These are phyloP conservation scores for Otocyon megalotis DNA, from an alignment of 2,113 vertebrate species.

Conservation along the genomic window DNA sequence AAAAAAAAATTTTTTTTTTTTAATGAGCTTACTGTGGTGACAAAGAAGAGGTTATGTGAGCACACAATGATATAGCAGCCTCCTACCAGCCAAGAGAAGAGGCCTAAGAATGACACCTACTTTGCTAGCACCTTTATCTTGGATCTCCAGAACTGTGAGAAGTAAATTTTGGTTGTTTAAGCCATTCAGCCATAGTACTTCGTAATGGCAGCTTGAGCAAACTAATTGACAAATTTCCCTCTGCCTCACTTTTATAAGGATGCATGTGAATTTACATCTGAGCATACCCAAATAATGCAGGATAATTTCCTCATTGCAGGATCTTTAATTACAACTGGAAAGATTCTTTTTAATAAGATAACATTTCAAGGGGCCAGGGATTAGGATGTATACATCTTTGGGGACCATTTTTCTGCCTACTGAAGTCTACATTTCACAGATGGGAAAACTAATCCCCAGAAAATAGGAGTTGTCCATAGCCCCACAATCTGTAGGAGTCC, in stretches of 20 bases:
- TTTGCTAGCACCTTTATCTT: not conserved
- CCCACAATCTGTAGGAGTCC: not conserved
- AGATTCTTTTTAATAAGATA: not conserved
- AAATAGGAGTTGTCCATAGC: not conserved
- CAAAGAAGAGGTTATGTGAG: not conserved
- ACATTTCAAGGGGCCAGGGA: not conserved
- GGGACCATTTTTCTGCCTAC: not conserved
- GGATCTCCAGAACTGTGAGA: not conserved
- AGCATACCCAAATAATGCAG: not conserved
- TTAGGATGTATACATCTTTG: not conserved
- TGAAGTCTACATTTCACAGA: conserved; percentile 1
- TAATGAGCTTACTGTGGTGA: not conserved
- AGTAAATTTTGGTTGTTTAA: not conserved
- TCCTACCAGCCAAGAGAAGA: not conserved
- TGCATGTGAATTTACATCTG: not conserved
- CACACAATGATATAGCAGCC: too few relatives aligned
- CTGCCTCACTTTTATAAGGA: not conserved
- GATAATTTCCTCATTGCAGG: not conserved
- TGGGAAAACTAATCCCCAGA: not conserved
- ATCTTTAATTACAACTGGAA: not conserved
- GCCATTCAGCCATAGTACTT: not conserved
- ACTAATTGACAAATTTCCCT: not conserved
- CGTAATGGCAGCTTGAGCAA: not conserved
- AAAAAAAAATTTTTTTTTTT: too few relatives aligned
- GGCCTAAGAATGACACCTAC: not conserved